Evolutionary conservation across 2,888 invertebrate genomes (phyloP).

Genomic region (Protonemura montana): DNA sequence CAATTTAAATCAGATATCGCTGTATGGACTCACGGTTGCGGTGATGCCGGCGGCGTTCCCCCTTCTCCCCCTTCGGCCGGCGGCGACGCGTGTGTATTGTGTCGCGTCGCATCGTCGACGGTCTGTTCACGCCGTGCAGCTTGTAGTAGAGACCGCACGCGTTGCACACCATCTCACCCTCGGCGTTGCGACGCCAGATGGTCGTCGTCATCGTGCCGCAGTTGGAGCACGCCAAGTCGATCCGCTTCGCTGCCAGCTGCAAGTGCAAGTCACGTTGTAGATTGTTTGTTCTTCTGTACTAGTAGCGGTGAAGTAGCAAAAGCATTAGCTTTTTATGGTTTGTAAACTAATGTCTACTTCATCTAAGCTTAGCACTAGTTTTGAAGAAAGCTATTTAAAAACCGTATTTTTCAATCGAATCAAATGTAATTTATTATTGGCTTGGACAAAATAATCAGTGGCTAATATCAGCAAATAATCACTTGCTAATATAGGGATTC

Average conservation of each 20-base stretch:
- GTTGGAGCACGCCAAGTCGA: constrained; percentile 93
- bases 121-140: constrained; percentile 92
- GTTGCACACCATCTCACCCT: constrained; percentile 98
- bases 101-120: constrained; percentile 94
- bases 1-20: background rate
- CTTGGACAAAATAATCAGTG: no score
- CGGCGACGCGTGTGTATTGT: constrained; percentile 94
- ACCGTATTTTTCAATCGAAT: no score
- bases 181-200: constrained; percentile 94
- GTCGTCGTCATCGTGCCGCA: constrained; percentile 98
- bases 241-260: constrained; percentile 63
- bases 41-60: constrained; percentile 50
- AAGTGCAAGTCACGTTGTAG: no score
- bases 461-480: no score
- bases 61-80: constrained; percentile 75
- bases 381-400: constrained; percentile 36
- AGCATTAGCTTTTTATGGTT: no score
- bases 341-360: no score
- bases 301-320: no score
- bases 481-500: no score
- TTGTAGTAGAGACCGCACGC: constrained; percentile 98
- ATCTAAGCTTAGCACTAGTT: no score
- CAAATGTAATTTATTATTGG: no score
- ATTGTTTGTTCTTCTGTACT: no score
- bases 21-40: constrained; percentile 50